phyloP scores from a whole-genome alignment of 2,113 vertebrate species.

The Tupaia tana region DNA sequence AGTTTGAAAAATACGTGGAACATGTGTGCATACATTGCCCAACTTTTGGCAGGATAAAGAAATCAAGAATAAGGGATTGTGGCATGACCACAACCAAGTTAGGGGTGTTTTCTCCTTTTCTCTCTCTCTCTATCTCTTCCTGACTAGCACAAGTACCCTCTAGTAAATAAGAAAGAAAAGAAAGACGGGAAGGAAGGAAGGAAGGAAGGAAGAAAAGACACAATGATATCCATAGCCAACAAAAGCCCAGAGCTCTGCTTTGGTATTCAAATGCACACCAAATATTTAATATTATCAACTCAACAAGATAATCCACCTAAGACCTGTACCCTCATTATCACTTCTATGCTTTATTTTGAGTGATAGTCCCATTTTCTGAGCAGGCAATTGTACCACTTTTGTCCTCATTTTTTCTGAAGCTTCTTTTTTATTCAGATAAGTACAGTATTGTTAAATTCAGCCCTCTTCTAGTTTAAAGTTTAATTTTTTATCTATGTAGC shows the following conservation, averaged over 20 bases:
- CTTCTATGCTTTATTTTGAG: slow-evolving; percentile 90
- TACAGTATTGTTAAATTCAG: slow-evolving; percentile 84
- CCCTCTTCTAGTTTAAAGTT: slow-evolving; percentile 86
- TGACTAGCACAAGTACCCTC: no score
- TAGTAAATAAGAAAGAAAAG: no score
- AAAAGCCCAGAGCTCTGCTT: slow-evolving; percentile 83
- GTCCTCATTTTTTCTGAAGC: slow-evolving; percentile 88
- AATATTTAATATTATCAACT: slow-evolving; percentile 93
- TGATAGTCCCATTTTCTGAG: slow-evolving; percentile 89
- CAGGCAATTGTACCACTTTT: slow-evolving; percentile 89
- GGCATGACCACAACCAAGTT: no score
- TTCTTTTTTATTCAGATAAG: slow-evolving; percentile 89
- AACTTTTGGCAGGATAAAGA: no score
- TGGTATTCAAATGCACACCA: slow-evolving; percentile 85
- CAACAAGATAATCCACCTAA: slow-evolving; percentile 92
- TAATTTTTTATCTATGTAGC: slow-evolving; percentile 87
- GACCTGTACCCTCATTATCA: slow-evolving; percentile 89
- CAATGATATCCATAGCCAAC: slow-evolving; percentile 82
- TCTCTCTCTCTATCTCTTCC: no score
- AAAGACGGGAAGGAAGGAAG: no score
- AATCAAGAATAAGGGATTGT: no score
- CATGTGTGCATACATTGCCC: no score
- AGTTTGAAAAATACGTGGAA: no score
- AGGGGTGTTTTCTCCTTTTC: no score
- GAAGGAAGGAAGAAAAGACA: no score